These are phyloP conservation scores for Neodiprion lecontei DNA, from an alignment of 1,140 invertebrate genomes.

Conservation along the genomic window DNA sequence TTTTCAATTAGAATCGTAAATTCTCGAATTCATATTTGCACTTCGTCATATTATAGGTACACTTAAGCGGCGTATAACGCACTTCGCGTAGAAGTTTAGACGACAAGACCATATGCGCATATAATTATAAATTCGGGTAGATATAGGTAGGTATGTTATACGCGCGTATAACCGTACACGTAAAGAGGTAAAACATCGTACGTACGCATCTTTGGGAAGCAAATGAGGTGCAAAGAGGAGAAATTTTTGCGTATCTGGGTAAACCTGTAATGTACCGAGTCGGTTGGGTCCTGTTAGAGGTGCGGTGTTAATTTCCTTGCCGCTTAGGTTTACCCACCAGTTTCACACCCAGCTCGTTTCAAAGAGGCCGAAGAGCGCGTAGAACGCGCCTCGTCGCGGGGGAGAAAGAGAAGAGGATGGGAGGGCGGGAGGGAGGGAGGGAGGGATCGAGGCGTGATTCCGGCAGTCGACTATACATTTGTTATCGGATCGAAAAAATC, in stretches of 20 bases:
- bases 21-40: too few species aligned
- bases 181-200: too few species aligned
- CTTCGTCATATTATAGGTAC: too few species aligned
- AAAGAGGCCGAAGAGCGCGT: constrained; percentile 42
- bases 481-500: too few species aligned
- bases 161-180: too few species aligned
- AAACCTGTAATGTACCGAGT: constrained; percentile 25
- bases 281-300: constrained; percentile 49
- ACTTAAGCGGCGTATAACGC: too few species aligned
- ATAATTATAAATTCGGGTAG: too few species aligned
- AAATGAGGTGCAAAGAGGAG: constrained; percentile 31
- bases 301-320: constrained; percentile 48
- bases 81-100: too few species aligned
- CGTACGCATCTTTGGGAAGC: constrained; percentile 3
- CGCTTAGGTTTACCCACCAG: constrained; percentile 47
- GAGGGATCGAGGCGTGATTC: constrained; percentile 23
- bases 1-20: too few species aligned
- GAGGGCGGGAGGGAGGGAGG: constrained; percentile 30
- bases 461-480: too few species aligned
- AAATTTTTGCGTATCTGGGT: constrained; percentile 35
- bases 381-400: constrained; percentile 21
- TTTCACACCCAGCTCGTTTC: constrained; percentile 49
- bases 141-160: too few species aligned
- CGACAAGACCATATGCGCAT: too few species aligned
- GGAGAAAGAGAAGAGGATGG: constrained; percentile 27